Base-by-base conservation (phyloP, 2,888 invertebrate genomes). In the Drosophila paranaensis region DNA sequence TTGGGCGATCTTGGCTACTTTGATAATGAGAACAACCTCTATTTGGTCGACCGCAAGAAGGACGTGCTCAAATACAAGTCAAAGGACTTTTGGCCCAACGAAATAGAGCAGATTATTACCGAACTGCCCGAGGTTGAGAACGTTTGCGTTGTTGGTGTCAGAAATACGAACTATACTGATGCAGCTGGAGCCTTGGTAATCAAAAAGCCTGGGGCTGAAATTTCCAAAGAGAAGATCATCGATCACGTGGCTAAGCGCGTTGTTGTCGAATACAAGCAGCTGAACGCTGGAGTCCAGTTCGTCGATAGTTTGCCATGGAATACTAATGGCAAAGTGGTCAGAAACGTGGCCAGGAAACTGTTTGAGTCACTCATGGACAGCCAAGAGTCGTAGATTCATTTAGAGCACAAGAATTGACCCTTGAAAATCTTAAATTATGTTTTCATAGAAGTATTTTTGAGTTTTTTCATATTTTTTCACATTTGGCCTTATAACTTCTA, bases 1-100 rank as follows among this genome's bases (percentile, higher is more conserved):
- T 76, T 90, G 0, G 93, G 93, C 1, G 92, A 92, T 61, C 42
- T 92, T 40, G 93, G 92, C 10, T 85, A 89, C 54, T 90, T 92
- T 60, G 91, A 92, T 50, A 72, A 85, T 3, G 82, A 90, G 1
- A 88, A 91, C 30, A 77, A 71, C 66, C 70, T 92, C 6, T 88
- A 76, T 71, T 43, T 91, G 10, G 78, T 82, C 16, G 92, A 88
- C 66, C 87, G 92, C 9, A 91, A 88, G 60, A 92, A 92, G 74
- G 92, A 92, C 14, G 81, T 90, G 37, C 61, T 91, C 4, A 91
- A 91, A 69, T 91, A 90, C 71, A 73, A 86, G 10, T 80, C 83
- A n/a, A 86, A 79, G 71, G 82, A 89, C 35, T 84, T 85, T n/a
- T 91, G 77, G 70, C 90, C 91, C 56, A 77, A 73, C 11, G 90